Evolutionary conservation across 1,140 invertebrate genomes (phyloP).

Genomic region (Apis laboriosa): DNA sequence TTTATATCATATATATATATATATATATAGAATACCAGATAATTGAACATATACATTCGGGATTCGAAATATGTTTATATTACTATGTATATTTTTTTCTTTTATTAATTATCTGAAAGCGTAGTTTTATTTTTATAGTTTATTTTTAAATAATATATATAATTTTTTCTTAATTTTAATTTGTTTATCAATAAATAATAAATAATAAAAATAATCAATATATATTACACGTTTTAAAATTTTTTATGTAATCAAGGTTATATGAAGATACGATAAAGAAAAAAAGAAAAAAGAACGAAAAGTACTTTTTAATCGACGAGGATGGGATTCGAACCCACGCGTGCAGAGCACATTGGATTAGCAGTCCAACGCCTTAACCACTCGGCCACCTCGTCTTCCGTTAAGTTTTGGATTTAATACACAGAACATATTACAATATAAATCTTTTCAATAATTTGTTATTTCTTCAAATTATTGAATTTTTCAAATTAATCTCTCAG

Average conservation of each 20-base stretch:
- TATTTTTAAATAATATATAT: background rate
- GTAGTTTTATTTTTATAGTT: background rate
- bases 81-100: background rate
- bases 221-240: too few relatives aligned
- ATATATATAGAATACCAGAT: background rate
- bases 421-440: slow-evolving; percentile 8
- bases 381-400: slow-evolving; percentile 90
- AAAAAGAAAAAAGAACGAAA: background rate
- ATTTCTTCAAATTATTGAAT: too few relatives aligned
- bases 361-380: slow-evolving; percentile 95
- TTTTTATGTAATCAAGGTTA: too few relatives aligned
- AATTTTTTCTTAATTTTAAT: background rate
- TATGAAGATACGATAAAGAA: background rate
- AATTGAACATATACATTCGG: too few relatives aligned
- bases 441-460: too few relatives aligned
- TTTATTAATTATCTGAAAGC: too few relatives aligned
- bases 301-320: slow-evolving; percentile 83
- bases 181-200: background rate
- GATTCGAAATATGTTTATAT: too few relatives aligned
- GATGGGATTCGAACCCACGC: slow-evolving; percentile 95
- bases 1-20: background rate
- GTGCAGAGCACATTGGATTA: slow-evolving; percentile 89
- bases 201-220: background rate
- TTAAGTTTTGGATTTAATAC: slow-evolving; percentile 30
- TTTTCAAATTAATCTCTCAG: too few relatives aligned